These are phyloP conservation scores for Zophobas morio DNA, from an alignment of 1,140 invertebrate species.

Conservation along the genomic window DNA sequence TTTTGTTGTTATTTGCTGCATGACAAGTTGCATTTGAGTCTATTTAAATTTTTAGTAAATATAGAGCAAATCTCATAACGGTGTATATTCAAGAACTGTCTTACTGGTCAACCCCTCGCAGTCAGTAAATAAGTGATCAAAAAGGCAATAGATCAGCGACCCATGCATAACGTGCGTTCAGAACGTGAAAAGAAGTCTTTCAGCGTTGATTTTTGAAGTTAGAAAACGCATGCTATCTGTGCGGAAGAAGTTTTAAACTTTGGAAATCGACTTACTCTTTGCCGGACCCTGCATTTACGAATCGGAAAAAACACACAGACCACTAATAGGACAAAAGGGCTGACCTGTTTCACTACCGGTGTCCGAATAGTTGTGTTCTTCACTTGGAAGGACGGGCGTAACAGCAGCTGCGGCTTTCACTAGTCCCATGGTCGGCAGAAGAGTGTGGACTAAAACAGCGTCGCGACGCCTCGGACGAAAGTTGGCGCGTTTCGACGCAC, in stretches of 20 bases:
- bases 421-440: slow-evolving; percentile 68
- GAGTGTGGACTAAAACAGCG: slow-evolving; percentile 47
- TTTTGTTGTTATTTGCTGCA: no score
- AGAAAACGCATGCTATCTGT: neutral
- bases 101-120: no score
- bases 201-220: neutral
- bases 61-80: no score
- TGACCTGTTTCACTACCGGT: slow-evolving; percentile 53
- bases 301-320: neutral
- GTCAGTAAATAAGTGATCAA: no score
- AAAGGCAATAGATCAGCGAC: neutral
- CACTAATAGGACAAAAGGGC: slow-evolving; percentile 4
- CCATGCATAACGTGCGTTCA: neutral
- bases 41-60: no score
- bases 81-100: no score
- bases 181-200: no score
- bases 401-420: slow-evolving; percentile 67
- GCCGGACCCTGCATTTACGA: neutral
- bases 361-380: slow-evolving; percentile 68
- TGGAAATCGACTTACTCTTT: neutral
- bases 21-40: no score
- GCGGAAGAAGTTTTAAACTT: neutral
- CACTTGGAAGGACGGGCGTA: slow-evolving; percentile 65
- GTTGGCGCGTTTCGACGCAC: slow-evolving; percentile 50
- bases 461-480: slow-evolving; percentile 53